A percentile compares a stretch with the other conserved stretches of the same genome.
These are phyloP conservation scores for Clupea harengus DNA, from an alignment of 2,113 vertebrate species.

Conservation along the genomic window DNA sequence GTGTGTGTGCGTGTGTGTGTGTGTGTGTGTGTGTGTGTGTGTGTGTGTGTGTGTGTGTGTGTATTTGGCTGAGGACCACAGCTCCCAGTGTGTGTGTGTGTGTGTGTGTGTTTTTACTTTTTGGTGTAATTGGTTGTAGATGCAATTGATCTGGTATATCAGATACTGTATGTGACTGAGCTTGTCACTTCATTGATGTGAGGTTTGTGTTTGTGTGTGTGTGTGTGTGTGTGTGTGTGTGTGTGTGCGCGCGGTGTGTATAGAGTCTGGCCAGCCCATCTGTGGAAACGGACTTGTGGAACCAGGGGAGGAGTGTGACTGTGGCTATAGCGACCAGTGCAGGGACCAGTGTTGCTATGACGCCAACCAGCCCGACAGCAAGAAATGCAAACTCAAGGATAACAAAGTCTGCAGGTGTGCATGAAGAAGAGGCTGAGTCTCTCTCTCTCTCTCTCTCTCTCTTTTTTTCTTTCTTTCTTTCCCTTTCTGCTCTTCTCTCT, in stretches of 20 bases:
- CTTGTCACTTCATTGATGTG: no score
- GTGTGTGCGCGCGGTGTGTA: slow-evolving; percentile 19
- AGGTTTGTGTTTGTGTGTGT: no score
- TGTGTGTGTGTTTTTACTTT: no score
- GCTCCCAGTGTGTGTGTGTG: no score
- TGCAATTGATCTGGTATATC: no score
- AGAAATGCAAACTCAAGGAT: slow-evolving; percentile 88
- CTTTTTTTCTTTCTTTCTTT: not conserved
- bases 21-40: not conserved
- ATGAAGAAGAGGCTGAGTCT: no score
- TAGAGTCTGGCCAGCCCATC: slow-evolving; percentile 96
- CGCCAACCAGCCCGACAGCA: slow-evolving; percentile 88
- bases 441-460: not conserved
- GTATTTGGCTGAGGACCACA: not conserved
- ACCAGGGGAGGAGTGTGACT: slow-evolving; percentile 93
- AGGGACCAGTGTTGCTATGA: slow-evolving; percentile 92
- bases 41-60: not conserved
- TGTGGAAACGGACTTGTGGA: slow-evolving; percentile 97
- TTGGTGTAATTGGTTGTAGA: no score
- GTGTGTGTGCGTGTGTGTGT: slow-evolving; percentile 7
- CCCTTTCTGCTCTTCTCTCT: not conserved
- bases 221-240: not conserved
- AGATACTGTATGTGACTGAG: no score
- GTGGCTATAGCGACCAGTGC: slow-evolving; percentile 97
- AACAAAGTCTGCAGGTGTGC: slow-evolving; percentile 88